Evolutionary conservation across 2,888 invertebrate species (phyloP).

Genomic region (Drosophila anomalata): DNA sequence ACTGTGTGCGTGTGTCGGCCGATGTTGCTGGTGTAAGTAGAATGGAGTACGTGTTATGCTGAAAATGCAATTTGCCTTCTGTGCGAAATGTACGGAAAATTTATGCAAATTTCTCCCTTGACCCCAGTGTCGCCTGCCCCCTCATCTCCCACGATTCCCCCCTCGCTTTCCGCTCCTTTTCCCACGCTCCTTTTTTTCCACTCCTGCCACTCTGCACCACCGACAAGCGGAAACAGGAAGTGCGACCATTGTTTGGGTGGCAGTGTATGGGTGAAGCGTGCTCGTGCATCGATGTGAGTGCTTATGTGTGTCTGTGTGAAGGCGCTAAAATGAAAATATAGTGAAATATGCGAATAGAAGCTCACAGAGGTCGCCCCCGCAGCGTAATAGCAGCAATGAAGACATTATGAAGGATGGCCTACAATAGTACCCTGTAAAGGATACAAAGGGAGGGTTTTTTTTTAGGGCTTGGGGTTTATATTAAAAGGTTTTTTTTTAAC

Average conservation of each 20-base stretch:
- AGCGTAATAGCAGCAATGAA: slow-evolving; percentile 1
- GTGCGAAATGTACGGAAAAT: slow-evolving; percentile 78
- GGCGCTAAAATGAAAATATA: slow-evolving; percentile 72
- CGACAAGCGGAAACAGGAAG: slow-evolving; percentile 75
- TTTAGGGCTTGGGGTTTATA: too few relatives aligned
- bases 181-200: neutral
- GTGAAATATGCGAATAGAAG: slow-evolving; percentile 66
- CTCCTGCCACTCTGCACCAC: slow-evolving; percentile 39
- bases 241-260: slow-evolving; percentile 64
- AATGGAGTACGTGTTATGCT: slow-evolving; percentile 79
- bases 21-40: slow-evolving; percentile 53
- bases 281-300: slow-evolving; percentile 29
- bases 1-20: slow-evolving; percentile 31
- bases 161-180: neutral
- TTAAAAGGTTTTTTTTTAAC: too few relatives aligned
- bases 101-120: slow-evolving; percentile 70
- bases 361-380: slow-evolving; percentile 19
- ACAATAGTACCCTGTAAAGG: neutral
- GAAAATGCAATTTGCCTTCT: slow-evolving; percentile 78
- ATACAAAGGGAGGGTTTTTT: neutral
- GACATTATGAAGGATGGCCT: neutral
- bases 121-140: slow-evolving; percentile 39
- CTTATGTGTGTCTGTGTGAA: slow-evolving; percentile 47
- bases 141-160: slow-evolving; percentile 11
- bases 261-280: slow-evolving; percentile 35